Evolutionary conservation across 2,888 invertebrate species (phyloP).

Genomic region (Himalopsyche kuldschensis): DNA sequence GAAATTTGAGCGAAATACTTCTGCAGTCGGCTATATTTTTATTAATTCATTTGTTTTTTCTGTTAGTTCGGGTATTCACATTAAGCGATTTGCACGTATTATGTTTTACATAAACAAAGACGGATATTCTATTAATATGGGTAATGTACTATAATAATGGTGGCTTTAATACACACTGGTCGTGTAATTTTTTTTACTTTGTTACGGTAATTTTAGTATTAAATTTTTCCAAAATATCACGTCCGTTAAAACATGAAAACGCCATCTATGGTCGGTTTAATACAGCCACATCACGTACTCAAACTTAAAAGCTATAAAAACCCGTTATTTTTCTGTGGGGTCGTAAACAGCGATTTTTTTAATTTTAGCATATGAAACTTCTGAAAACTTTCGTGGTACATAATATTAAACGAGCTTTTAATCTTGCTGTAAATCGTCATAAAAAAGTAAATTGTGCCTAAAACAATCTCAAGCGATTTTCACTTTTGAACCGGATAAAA

Average conservation of each 20-base stretch:
- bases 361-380: neutral
- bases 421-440: neutral
- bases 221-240: neutral
- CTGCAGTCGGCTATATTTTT: no score
- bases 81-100: no score
- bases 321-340: neutral
- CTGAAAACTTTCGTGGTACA: neutral
- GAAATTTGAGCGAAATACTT: no score
- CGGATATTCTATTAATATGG: no score
- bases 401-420: neutral
- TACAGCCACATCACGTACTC: neutral
- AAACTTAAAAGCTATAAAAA: neutral
- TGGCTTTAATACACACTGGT: no score
- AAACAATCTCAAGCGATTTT: no score
- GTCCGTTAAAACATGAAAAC: neutral
- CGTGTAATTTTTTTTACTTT: neutral
- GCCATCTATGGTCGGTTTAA: neutral
- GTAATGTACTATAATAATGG: no score
- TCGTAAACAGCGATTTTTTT: neutral
- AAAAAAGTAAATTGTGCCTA: neutral
- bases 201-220: neutral
- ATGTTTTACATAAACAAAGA: no score
- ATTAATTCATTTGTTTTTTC: no score
- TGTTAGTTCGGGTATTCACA: no score
- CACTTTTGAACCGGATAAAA: no score